Percentiles rank a stretch among this genome's conserved stretches.
Evolutionary conservation across 2,797 vertebrate genomes (phyloP).

Genomic region (Florisuga fusca): DNA sequence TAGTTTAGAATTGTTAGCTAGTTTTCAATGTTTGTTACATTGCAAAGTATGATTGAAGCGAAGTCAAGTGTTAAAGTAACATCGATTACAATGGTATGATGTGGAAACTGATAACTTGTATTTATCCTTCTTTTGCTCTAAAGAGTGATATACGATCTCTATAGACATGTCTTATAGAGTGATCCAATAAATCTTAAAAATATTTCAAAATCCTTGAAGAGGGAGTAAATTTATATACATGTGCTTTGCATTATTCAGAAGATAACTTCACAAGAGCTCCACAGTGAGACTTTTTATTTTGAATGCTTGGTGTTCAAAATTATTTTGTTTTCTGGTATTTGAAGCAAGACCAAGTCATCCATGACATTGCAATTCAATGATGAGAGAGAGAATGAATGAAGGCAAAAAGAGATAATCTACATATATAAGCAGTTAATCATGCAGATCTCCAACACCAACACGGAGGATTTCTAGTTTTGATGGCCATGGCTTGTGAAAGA

Average conservation of each 20-base stretch:
- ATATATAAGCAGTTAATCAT: not conserved
- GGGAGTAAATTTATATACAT: not conserved
- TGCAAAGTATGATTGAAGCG: not conserved
- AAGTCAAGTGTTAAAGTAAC: not conserved
- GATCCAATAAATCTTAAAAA: not conserved
- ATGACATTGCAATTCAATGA: constrained; percentile 29
- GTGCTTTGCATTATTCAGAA: not conserved
- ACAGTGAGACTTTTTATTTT: not conserved
- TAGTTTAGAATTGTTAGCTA: not conserved
- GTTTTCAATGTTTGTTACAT: not conserved
- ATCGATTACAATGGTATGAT: fast-evolving
- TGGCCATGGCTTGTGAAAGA: not conserved
- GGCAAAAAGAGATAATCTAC: constrained; percentile 14
- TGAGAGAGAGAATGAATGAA: not conserved
- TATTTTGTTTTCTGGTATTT: constrained; percentile 25
- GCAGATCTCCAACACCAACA: fast-evolving
- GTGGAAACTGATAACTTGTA: not conserved
- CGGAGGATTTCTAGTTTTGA: not conserved
- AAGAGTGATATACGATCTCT: fast-evolving
- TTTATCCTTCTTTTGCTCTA: not conserved
- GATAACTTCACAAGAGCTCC: not conserved
- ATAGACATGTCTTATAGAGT: not conserved
- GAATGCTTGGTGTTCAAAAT: not conserved
- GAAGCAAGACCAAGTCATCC: constrained; percentile 21
- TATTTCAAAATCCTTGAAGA: not conserved